Percentiles rank a stretch among this genome's conserved stretches.
Evolutionary conservation across 2,113 vertebrate species (phyloP).

Genomic region (Ctenomys sociabilis): DNA sequence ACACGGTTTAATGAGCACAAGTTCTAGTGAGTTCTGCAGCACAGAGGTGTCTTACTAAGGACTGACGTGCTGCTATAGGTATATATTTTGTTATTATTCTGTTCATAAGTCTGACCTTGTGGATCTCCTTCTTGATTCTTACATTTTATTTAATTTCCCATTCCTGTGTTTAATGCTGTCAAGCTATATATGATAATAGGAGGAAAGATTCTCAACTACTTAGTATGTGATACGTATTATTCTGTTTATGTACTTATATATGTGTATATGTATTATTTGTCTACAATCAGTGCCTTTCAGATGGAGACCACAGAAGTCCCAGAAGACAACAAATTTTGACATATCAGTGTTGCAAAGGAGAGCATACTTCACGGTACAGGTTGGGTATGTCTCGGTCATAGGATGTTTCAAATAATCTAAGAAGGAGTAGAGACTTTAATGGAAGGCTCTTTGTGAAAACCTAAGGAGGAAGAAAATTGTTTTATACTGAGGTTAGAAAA

Average conservation of each 20-base stretch:
- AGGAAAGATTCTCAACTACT: not conserved
- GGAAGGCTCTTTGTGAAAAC: not conserved
- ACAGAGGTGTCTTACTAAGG: not conserved
- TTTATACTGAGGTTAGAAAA: not conserved
- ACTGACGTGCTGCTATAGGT: not conserved
- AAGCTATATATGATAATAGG: not conserved
- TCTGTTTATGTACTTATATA: not conserved
- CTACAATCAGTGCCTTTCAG: not conserved
- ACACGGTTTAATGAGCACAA: not conserved
- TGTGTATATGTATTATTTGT: not conserved
- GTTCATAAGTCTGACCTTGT: not conserved
- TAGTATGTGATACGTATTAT: not conserved
- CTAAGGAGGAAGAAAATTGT: not conserved
- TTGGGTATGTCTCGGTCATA: not conserved
- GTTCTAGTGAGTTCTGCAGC: not conserved
- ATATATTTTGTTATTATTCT: constrained; percentile 9
- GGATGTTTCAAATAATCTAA: not conserved
- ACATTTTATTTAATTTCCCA: constrained; percentile 14
- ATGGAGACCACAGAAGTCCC: not conserved
- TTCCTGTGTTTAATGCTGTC: not conserved
- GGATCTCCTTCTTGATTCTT: not conserved
- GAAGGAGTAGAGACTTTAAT: not conserved
- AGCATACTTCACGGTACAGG: not conserved
- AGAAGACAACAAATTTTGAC: not conserved
- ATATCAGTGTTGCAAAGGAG: not conserved